phyloP scores from a whole-genome alignment of 92 coral and sea anemone species.

The Diadumene lineata region DNA sequence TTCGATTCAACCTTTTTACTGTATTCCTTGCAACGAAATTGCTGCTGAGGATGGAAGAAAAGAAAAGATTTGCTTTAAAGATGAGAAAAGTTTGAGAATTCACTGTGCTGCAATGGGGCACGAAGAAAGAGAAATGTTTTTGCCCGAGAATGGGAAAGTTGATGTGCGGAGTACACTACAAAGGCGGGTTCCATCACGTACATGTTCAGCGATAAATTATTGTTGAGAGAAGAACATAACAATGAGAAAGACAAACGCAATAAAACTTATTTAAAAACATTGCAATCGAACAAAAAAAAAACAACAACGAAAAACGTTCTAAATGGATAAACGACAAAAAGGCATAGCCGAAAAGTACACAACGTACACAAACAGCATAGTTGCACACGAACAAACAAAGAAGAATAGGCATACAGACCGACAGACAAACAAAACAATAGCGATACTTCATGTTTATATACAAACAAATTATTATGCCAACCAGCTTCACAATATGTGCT shows the following conservation, averaged over 20 bases:
- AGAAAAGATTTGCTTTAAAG: constrained; percentile 72
- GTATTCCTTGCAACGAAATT: constrained; percentile 81
- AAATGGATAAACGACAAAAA: too few relatives aligned
- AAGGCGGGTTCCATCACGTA: constrained; percentile 52
- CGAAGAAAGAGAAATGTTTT: constrained; percentile 74
- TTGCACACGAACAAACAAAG: too few relatives aligned
- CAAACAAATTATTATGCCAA: too few relatives aligned
- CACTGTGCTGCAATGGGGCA: constrained; percentile 78
- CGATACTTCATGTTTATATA: too few relatives aligned
- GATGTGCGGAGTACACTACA: constrained; percentile 8
- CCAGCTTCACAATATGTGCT: too few relatives aligned
- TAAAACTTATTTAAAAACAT: too few relatives aligned
- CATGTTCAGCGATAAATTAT: constrained; percentile 53
- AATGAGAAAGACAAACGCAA: background rate
- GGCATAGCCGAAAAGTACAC: too few relatives aligned
- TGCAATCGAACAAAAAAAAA: too few relatives aligned
- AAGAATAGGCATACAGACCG: too few relatives aligned
- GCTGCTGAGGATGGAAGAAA: constrained; percentile 37
- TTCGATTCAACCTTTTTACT: constrained; percentile 79
- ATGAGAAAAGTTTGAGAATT: constrained; percentile 70
- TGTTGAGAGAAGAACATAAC: constrained; percentile 1
- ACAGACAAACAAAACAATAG: too few relatives aligned
- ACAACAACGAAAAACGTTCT: too few relatives aligned
- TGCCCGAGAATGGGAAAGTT: constrained; percentile 35
- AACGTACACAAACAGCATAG: too few relatives aligned